These are phyloP conservation scores for Rhodophaea formosa DNA, from an alignment of 2,888 invertebrate genomes.

Conservation along the genomic window DNA sequence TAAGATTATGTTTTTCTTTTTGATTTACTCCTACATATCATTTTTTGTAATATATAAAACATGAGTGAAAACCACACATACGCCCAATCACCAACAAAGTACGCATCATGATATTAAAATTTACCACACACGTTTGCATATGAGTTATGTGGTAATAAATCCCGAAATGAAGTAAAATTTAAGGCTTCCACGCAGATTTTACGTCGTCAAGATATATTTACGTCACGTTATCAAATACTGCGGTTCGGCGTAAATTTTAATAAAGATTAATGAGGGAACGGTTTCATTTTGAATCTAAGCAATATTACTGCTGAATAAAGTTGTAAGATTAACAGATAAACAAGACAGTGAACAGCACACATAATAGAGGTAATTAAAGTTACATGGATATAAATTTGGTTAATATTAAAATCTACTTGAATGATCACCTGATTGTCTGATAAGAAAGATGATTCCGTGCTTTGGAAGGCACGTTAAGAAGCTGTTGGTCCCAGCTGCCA, in stretches of 20 bases:
- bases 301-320: not conserved
- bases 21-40: no score
- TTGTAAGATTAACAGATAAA: no score
- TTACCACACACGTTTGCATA: conserved; percentile 6
- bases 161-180: conserved; percentile 1
- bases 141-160: conserved; percentile 14
- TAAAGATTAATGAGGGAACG: not conserved
- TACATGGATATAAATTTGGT: no score
- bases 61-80: not conserved
- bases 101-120: conserved; percentile 4
- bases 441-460: no score
- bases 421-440: no score
- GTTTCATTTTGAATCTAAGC: not conserved
- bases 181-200: conserved; percentile 3
- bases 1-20: no score
- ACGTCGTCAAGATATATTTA: not conserved
- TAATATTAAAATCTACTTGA: no score
- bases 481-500: no score
- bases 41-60: no score
- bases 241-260: not conserved
- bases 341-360: no score
- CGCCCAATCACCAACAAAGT: not conserved
- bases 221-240: not conserved
- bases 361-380: no score
- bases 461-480: no score